Conservation (phyloP, 2,888 invertebrate genomes). For the Eupelmus urozonus region DNA sequence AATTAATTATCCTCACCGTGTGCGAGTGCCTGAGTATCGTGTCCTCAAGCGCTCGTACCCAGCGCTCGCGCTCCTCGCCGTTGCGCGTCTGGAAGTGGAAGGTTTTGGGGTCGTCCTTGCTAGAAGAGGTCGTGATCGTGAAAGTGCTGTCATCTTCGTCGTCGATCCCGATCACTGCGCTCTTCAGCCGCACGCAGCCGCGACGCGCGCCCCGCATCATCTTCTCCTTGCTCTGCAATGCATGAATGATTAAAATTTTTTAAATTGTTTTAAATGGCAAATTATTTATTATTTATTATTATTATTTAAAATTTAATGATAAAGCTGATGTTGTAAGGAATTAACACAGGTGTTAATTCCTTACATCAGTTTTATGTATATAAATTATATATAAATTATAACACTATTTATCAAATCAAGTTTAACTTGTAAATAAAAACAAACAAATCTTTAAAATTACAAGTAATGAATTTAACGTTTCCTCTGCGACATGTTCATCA, state of each 20-base stretch:
- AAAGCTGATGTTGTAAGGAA: no score
- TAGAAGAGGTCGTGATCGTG: slow-evolving; percentile 87
- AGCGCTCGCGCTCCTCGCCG: slow-evolving; percentile 95
- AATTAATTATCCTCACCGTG: slow-evolving; percentile 78
- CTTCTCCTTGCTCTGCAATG: slow-evolving; percentile 95
- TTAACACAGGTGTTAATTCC: no score
- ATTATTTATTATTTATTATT: no score
- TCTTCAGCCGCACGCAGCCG: slow-evolving; percentile 97
- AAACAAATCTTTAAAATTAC: neutral
- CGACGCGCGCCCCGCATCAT: slow-evolving; percentile 98
- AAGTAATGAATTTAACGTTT: no score
- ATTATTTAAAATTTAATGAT: no score
- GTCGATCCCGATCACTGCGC: slow-evolving; percentile 98
- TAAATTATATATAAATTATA: no score
- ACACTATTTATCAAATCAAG: no score
- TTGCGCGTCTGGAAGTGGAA: slow-evolving; percentile 99
- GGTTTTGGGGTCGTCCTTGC: slow-evolving; percentile 95
- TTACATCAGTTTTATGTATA: no score
- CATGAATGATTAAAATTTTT: no score
- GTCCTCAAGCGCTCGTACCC: slow-evolving; percentile 97
- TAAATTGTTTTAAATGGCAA: no score
- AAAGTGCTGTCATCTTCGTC: slow-evolving; percentile 99
- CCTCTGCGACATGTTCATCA: neutral
- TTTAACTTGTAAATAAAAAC: no score
- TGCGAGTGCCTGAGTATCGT: slow-evolving; percentile 92